Evolutionary conservation across 2,113 vertebrate genomes (phyloP).

Genomic region (Butastur rufipennis): DNA sequence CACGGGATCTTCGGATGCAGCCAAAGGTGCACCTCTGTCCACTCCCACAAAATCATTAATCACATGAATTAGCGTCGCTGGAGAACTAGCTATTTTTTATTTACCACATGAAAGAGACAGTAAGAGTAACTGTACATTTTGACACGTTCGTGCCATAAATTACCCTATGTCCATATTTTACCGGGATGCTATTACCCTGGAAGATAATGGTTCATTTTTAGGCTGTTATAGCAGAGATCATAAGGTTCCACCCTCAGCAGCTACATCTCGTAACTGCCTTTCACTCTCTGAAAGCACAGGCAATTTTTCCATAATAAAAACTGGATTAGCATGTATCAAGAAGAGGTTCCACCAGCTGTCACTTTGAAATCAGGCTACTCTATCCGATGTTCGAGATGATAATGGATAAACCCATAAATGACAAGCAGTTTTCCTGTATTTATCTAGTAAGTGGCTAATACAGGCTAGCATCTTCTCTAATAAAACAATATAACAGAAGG

Average conservation of each 20-base stretch:
- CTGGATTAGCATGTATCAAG: slow-evolving; percentile 98
- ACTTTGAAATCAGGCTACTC: slow-evolving; percentile 91
- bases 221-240: slow-evolving; percentile 70
- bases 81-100: background rate
- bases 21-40: background rate
- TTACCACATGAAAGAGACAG: background rate
- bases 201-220: slow-evolving; percentile 74
- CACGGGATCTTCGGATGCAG: fast-evolving
- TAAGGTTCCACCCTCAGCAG: slow-evolving; percentile 78
- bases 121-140: background rate
- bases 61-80: fast-evolving
- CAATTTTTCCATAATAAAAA: slow-evolving; percentile 99
- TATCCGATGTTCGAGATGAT: slow-evolving; percentile 80
- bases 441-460: slow-evolving; percentile 72
- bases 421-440: slow-evolving; percentile 78
- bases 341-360: slow-evolving; percentile 96
- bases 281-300: slow-evolving; percentile 84
- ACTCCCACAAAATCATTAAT: background rate
- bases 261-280: slow-evolving; percentile 81
- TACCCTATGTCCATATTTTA: slow-evolving; percentile 55
- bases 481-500: slow-evolving; percentile 56
- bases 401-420: slow-evolving; percentile 87
- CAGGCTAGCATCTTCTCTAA: slow-evolving; percentile 58
- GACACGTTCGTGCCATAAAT: slow-evolving; percentile 57
- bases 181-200: slow-evolving; percentile 65